Evolutionary conservation across 2,888 invertebrate genomes (phyloP), one percentile per base, ranked within the genome.

Genomic region (Zhuqinia jingwanae): DNA sequence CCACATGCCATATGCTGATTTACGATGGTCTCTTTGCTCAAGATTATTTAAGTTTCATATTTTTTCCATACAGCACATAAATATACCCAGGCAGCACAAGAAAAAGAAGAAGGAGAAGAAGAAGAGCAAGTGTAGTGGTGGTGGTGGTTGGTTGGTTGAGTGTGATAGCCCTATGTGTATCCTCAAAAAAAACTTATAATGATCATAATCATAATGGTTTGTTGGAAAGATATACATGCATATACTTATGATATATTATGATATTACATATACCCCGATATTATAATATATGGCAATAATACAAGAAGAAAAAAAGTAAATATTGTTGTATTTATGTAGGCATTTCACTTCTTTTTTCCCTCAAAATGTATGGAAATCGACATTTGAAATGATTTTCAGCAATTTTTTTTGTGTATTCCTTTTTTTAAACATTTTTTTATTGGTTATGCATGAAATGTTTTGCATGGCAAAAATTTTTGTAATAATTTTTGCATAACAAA

Each of bases 1-100:
- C 78, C 84, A 84, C 77, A 85, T 78, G 85, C 85, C 85, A 85
- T 85, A 85, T 78, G 78, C 85, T 85, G 78, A 85, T 78, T 85
- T 85, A 84, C 63, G 77, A 60, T 50, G 42, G 68, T 84, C 60
- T 77, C 65, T 65, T 77, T 84, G 68, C 83, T 83, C 75, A 63
- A 63, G 76, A 83, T 83, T 83, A 83, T 83, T 83, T 83, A 83
- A 75, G 60, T 81, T 81, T 81, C 73, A 70, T 81, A 79, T 79
- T 79, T 79, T n/a, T 79, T 65, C 65, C 79, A 53, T 58, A 76
- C 36, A 58, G 42, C 56, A 65, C 65, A 65, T 65, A 42, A 65
- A 65, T 65, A 65, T 42, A 42, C 5, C 6, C n/a, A n/a, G n/a
- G n/a, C n/a, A n/a, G n/a, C n/a, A n/a, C n/a, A n/a, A n/a, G n/a